These are phyloP conservation scores for Bradynema listronoti DNA, from an alignment of 1,140 invertebrate genomes.

Conservation along the genomic window DNA sequence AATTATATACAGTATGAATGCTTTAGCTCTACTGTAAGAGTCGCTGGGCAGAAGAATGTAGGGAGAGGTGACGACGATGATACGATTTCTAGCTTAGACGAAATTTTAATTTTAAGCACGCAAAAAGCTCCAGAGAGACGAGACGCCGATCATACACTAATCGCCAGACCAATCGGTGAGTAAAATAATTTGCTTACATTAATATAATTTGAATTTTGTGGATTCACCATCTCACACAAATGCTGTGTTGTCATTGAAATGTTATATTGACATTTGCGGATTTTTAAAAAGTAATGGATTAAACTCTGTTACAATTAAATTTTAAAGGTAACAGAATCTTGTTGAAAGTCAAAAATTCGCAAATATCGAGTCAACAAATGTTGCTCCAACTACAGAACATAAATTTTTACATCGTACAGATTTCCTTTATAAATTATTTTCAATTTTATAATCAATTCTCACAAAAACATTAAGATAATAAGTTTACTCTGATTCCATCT, in stretches of 20 bases:
- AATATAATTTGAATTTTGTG: neutral
- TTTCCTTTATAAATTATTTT: conserved; percentile 4
- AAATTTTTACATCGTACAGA: too few species aligned
- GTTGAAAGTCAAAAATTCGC: too few species aligned
- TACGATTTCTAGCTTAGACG: conserved; percentile 20
- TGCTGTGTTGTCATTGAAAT: too few species aligned
- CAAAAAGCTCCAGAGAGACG: neutral
- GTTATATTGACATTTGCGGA: too few species aligned
- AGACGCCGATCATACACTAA: neutral
- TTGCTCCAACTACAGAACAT: too few species aligned
- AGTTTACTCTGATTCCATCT: too few species aligned
- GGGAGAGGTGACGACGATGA: neutral
- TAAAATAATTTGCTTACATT: neutral
- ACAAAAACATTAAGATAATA: too few species aligned
- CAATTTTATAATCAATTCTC: conserved; percentile 3
- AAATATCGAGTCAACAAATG: too few species aligned
- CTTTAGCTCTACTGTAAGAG: neutral
- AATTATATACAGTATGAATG: conserved; percentile 32
- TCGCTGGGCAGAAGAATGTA: conserved; percentile 1
- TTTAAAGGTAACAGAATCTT: too few species aligned
- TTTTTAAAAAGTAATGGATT: too few species aligned
- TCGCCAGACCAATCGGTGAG: conserved; percentile 23
- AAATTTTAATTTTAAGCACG: neutral
- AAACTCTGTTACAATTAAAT: too few species aligned
- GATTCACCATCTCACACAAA: neutral